Evolutionary conservation across 2,888 invertebrate species (phyloP).

Genomic region (Lamellibrachia satsuma): DNA sequence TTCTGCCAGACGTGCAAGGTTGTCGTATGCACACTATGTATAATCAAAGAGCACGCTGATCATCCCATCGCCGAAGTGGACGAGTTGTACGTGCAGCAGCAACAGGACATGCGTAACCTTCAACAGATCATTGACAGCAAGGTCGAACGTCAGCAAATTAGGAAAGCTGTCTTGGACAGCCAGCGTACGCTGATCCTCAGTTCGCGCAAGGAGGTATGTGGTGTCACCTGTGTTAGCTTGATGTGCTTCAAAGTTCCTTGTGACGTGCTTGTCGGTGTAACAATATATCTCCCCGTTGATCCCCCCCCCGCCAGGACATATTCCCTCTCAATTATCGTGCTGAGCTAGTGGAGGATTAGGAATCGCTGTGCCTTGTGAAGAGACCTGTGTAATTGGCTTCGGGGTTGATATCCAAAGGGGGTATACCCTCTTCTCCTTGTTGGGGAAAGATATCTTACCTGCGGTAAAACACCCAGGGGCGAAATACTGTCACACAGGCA

Average conservation of each 20-base stretch:
- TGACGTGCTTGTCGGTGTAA: no score
- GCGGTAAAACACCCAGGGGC: no score
- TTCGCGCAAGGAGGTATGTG: constrained; percentile 28
- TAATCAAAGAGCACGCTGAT: constrained; percentile 38
- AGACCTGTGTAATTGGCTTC: no score
- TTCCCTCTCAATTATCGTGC: no score
- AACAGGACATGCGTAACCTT: constrained; percentile 36
- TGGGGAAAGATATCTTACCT: no score
- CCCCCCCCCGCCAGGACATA: no score
- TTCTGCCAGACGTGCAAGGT: constrained; percentile 41
- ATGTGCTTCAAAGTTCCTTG: background rate
- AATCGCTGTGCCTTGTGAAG: no score
- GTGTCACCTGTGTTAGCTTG: background rate
- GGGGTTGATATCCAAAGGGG: no score
- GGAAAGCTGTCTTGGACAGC: constrained; percentile 35
- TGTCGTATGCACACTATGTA: constrained; percentile 44
- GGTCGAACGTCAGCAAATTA: constrained; percentile 31
- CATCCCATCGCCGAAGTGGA: constrained; percentile 41
- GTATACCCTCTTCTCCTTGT: no score
- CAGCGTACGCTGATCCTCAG: constrained; percentile 33
- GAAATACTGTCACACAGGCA: no score
- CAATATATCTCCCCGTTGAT: no score
- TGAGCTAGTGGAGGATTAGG: no score
- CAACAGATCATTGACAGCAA: constrained; percentile 34
- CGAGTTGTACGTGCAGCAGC: constrained; percentile 37